Conservation (phyloP, 1,140 invertebrate species). For the Heterodera carotae region DNA sequence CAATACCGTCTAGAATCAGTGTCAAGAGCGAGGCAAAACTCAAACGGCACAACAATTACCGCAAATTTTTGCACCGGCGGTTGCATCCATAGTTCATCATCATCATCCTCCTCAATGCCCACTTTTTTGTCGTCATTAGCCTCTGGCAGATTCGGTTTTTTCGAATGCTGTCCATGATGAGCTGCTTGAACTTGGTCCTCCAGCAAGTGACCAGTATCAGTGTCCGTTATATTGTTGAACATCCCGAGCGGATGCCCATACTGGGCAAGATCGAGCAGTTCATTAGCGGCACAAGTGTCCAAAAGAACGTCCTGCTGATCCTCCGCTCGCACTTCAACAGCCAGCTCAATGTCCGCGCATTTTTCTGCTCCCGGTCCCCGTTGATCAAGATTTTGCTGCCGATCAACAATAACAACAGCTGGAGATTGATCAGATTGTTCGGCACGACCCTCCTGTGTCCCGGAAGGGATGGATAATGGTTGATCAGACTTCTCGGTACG, state of each 20-base stretch:
- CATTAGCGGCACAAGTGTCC: constrained; percentile 2
- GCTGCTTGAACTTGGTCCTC: background rate
- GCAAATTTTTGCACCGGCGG: constrained; percentile 46
- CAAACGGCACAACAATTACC: constrained; percentile 2
- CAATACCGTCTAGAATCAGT: no score
- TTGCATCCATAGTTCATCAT: constrained; percentile 55
- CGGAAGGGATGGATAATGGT: no score
- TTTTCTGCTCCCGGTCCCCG: background rate
- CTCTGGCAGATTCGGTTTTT: no score
- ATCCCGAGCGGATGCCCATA: constrained; percentile 20
- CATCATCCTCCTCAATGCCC: constrained; percentile 22
- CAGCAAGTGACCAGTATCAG: background rate
- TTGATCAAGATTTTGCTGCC: background rate
- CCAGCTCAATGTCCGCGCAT: background rate
- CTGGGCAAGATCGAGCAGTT: constrained; percentile 6
- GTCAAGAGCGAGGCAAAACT: no score
- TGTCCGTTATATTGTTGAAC: background rate
- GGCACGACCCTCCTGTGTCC: no score
- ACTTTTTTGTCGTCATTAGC: constrained; percentile 18
- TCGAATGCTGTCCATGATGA: no score
- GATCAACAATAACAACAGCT: no score
- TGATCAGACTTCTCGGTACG: no score
- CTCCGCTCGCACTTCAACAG: background rate
- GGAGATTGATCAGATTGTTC: no score
- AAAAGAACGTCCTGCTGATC: background rate